Percentiles rank a stretch among this genome's conserved stretches.
Conservation (phyloP, 2,797 vertebrate species). For the Crocodylus rhombifer region DNA sequence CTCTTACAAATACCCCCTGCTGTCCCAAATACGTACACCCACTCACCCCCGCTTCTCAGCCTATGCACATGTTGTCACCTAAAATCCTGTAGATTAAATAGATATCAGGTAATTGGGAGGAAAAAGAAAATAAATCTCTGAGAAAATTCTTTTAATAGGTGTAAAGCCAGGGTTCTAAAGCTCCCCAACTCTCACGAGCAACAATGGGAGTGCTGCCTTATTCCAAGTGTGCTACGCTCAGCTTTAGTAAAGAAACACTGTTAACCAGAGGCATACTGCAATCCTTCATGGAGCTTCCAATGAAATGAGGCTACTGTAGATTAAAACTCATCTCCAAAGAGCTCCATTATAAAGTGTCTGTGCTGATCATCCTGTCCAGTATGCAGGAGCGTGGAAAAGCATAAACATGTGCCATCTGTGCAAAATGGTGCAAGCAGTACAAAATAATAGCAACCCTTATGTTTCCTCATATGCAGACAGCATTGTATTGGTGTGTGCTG, state of each 20-base stretch:
- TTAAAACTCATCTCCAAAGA: conserved; percentile 32
- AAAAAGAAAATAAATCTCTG: background rate
- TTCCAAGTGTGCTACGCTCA: background rate
- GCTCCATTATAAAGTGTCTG: conserved; percentile 63
- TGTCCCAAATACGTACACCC: background rate
- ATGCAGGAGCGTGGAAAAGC: conserved; percentile 50
- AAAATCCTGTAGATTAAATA: background rate
- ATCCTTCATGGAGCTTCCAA: conserved; percentile 13
- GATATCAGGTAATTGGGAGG: background rate
- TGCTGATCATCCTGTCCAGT: conserved; percentile 57
- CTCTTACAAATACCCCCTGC: background rate
- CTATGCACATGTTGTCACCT: background rate
- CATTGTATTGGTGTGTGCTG: background rate
- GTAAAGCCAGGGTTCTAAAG: background rate
- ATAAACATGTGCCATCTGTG: conserved; percentile 70
- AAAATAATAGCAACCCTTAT: conserved; percentile 27
- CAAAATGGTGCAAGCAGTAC: conserved; percentile 42
- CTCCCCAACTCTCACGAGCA: background rate
- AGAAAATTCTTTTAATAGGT: background rate
- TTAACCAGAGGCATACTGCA: background rate
- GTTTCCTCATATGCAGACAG: conserved; percentile 19
- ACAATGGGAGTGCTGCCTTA: background rate
- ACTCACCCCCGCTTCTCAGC: background rate
- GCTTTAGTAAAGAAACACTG: background rate
- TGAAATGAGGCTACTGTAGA: conserved; percentile 45